Conservation (phyloP, 2,113 vertebrate genomes). For the Brevimyrus niger region DNA sequence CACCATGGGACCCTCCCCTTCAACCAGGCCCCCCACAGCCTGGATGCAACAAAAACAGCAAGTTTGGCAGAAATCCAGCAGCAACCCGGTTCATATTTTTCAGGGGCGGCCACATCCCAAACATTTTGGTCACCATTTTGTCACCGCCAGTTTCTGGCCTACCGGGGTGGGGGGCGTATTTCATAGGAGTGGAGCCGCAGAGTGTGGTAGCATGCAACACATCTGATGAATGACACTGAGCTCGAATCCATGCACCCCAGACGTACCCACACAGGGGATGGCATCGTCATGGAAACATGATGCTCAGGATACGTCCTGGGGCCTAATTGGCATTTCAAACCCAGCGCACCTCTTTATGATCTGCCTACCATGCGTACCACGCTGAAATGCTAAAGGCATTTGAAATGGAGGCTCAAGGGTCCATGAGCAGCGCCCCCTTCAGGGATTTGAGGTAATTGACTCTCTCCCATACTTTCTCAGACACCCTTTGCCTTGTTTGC, state of each 20-base stretch:
- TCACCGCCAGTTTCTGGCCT: neutral
- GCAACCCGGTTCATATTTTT: neutral
- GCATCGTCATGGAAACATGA: neutral
- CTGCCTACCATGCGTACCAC: neutral
- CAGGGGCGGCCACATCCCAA: neutral
- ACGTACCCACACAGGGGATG: neutral
- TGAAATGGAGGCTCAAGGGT: neutral
- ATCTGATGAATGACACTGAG: constrained; percentile 54
- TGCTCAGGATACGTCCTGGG: neutral
- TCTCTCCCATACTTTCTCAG: neutral
- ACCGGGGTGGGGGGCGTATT: neutral
- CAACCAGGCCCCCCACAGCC: neutral
- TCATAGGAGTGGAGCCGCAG: constrained; percentile 34
- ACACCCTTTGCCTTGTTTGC: neutral
- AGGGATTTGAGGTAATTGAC: neutral
- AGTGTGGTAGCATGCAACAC: constrained; percentile 62
- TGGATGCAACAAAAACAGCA: constrained; percentile 1
- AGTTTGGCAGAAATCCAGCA: neutral
- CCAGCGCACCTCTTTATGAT: neutral
- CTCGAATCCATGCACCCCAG: neutral
- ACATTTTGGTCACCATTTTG: neutral
- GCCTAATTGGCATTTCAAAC: constrained; percentile 32
- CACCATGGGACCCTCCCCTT: neutral
- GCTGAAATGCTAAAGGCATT: neutral
- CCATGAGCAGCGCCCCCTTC: neutral